phyloP scores from a whole-genome alignment of 2,113 vertebrate species.

The Gymnarchus niloticus region DNA sequence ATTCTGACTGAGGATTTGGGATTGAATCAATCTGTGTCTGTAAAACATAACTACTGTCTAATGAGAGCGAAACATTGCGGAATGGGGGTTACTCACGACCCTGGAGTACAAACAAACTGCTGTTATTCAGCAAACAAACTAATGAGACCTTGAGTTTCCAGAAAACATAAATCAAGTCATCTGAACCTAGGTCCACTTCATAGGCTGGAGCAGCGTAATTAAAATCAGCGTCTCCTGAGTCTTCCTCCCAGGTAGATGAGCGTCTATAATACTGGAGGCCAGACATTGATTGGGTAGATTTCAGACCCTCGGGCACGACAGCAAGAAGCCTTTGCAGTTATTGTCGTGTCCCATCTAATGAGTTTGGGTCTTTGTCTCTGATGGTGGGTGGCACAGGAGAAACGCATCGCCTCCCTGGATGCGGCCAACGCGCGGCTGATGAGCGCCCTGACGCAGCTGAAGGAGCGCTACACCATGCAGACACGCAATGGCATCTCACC shows the following conservation, averaged over 20 bases:
- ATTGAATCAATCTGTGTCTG: conserved; percentile 8
- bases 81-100: background rate
- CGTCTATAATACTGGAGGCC: background rate
- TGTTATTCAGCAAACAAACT: conserved; percentile 18
- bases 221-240: background rate
- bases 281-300: too few species aligned
- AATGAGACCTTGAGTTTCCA: background rate
- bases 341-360: background rate
- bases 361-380: background rate
- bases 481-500: conserved; percentile 97
- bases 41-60: background rate
- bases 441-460: conserved; percentile 95
- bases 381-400: conserved; percentile 68
- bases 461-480: conserved; percentile 99
- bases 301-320: background rate
- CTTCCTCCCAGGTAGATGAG: background rate
- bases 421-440: conserved; percentile 93
- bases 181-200: background rate
- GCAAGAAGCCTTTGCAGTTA: background rate
- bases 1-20: background rate
- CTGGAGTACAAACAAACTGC: background rate
- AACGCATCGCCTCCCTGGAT: conserved; percentile 91
- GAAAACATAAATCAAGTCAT: background rate
- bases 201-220: background rate
- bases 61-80: background rate